A percentile compares a stretch with the other conserved stretches of the same genome.
Evolutionary conservation across 2,888 invertebrate species (phyloP).

Genomic region (Agrotis segetum): DNA sequence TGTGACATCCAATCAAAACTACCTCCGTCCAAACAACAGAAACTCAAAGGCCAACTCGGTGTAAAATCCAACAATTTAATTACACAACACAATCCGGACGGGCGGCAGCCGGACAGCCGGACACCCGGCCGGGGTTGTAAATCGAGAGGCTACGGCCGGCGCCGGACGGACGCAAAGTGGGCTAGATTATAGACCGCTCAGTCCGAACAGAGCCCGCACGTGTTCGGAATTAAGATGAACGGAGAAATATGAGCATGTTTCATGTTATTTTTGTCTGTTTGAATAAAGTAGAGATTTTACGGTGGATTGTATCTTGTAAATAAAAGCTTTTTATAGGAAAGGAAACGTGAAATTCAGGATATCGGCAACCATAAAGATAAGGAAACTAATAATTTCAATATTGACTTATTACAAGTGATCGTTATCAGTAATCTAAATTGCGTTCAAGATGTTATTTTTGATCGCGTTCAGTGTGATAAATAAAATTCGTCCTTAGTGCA

Average conservation of each 20-base stretch:
- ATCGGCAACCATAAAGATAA: background rate
- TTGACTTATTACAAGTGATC: too few species aligned
- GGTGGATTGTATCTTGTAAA: background rate
- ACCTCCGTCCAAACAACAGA: slow-evolving; percentile 25
- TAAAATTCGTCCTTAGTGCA: too few species aligned
- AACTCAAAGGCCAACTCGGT: slow-evolving; percentile 16
- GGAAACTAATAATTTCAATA: too few species aligned
- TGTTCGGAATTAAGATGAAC: slow-evolving; percentile 33
- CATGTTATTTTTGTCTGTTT: slow-evolving; percentile 26
- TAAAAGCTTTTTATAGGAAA: background rate
- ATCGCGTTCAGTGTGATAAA: too few species aligned
- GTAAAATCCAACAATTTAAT: slow-evolving; percentile 56
- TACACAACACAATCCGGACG: slow-evolving; percentile 37
- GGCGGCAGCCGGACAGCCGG: slow-evolving; percentile 11
- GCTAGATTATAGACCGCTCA: slow-evolving; percentile 54
- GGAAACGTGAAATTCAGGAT: background rate
- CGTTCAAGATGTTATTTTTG: too few species aligned
- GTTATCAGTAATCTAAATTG: too few species aligned
- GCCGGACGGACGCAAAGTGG: slow-evolving; percentile 32
- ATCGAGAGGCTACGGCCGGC: slow-evolving; percentile 23
- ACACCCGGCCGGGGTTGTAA: slow-evolving; percentile 39
- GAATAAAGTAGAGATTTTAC: slow-evolving; percentile 29
- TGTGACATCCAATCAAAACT: slow-evolving; percentile 39
- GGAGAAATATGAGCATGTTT: slow-evolving; percentile 30
- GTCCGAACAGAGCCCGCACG: slow-evolving; percentile 28